Evolutionary conservation across 2,797 vertebrate species (phyloP).

Genomic region (Cheirogaleus major): DNA sequence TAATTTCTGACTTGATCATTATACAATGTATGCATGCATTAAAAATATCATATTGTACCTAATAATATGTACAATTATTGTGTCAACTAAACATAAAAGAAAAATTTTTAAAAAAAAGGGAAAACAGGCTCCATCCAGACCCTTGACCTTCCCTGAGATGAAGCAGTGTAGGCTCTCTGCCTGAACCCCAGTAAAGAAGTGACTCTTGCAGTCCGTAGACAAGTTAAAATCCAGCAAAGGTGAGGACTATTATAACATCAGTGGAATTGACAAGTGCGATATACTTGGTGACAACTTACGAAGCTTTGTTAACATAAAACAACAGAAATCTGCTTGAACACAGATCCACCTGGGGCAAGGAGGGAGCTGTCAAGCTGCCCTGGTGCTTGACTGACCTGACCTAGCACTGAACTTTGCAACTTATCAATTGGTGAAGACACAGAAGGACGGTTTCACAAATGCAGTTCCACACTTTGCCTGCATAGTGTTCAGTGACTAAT

Average conservation of each 20-base stretch:
- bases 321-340: background rate
- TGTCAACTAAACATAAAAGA: background rate
- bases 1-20: background rate
- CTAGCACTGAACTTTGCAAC: background rate
- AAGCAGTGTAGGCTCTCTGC: background rate
- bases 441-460: background rate
- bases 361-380: background rate
- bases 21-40: background rate
- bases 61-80: background rate
- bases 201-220: background rate
- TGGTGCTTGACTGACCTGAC: background rate
- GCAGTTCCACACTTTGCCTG: background rate
- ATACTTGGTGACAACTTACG: background rate
- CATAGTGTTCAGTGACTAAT: background rate
- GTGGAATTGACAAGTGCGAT: no score
- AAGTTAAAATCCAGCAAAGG: background rate
- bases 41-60: background rate
- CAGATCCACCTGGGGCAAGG: no score
- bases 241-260: background rate
- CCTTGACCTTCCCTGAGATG: no score
- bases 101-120: background rate
- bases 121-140: background rate
- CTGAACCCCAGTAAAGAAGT: background rate
- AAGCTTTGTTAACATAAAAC: background rate
- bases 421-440: background rate